Conservation (phyloP, 2,888 invertebrate species). For the Drepanosiphum platanoidis region DNA sequence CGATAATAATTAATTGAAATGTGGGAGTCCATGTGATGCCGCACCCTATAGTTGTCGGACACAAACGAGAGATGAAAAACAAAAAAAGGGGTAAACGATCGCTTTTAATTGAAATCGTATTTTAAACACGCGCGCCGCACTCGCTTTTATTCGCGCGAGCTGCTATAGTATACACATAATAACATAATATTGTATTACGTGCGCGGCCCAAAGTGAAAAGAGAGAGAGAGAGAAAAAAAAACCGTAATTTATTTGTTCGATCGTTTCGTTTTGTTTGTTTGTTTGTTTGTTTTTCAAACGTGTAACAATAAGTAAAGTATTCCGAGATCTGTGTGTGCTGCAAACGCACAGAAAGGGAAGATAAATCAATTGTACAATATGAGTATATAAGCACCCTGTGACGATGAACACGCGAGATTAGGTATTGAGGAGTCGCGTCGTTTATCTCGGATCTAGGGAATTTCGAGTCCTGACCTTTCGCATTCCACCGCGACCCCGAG, state of each 20-base stretch:
- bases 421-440: constrained; percentile 8
- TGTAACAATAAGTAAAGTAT: constrained; percentile 10
- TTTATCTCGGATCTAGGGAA: constrained; percentile 47
- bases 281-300: background rate
- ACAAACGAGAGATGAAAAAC: no score
- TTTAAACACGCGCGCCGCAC: no score
- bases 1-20: no score
- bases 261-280: no score
- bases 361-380: constrained; percentile 49
- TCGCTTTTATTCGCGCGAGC: no score
- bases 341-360: background rate
- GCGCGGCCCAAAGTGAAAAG: background rate
- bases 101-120: no score
- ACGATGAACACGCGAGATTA: constrained; percentile 36
- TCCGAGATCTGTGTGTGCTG: background rate
- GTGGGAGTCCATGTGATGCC: no score
- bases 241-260: background rate
- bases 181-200: no score
- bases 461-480: constrained; percentile 48
- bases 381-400: constrained; percentile 31
- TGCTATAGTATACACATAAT: no score
- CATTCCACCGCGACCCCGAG: constrained; percentile 49
- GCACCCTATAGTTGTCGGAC: no score
- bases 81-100: no score
- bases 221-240: no score